Conservation (phyloP, 2,888 invertebrate genomes). For the Acrobasis consociella region DNA sequence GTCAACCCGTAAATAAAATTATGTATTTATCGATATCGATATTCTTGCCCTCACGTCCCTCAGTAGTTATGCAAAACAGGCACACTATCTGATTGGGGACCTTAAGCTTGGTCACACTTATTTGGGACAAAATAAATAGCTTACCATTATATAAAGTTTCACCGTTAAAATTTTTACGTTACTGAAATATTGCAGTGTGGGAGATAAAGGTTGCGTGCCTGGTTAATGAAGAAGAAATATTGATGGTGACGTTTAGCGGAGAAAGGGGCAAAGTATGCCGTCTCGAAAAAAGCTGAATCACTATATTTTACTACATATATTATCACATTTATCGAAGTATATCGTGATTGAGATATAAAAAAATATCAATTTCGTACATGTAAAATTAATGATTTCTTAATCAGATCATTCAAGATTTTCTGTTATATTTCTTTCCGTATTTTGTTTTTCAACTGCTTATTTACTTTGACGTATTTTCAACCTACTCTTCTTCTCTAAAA, state of each 20-base stretch:
- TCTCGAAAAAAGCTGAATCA: neutral
- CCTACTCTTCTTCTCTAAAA: no score
- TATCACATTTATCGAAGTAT: no score
- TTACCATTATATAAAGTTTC: conserved; percentile 18
- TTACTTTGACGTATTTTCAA: no score
- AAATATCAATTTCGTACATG: no score
- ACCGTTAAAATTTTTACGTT: neutral
- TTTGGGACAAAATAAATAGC: conserved; percentile 46
- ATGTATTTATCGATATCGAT: conserved; percentile 27
- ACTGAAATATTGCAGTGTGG: neutral
- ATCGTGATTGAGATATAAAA: no score
- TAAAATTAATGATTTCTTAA: no score
- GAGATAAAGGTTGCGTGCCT: neutral
- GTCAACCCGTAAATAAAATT: neutral
- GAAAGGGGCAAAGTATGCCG: neutral
- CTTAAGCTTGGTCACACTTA: conserved; percentile 57
- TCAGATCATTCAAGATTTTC: no score
- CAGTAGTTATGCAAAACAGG: conserved; percentile 66
- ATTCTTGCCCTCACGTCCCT: conserved; percentile 35
- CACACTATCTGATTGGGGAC: conserved; percentile 58
- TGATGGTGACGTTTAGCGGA: neutral
- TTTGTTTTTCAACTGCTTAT: no score
- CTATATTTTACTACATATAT: no score
- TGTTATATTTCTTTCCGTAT: no score
- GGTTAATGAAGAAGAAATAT: neutral